Conservation (phyloP, 2,888 invertebrate species). For the Argynnis bischoffii region DNA sequence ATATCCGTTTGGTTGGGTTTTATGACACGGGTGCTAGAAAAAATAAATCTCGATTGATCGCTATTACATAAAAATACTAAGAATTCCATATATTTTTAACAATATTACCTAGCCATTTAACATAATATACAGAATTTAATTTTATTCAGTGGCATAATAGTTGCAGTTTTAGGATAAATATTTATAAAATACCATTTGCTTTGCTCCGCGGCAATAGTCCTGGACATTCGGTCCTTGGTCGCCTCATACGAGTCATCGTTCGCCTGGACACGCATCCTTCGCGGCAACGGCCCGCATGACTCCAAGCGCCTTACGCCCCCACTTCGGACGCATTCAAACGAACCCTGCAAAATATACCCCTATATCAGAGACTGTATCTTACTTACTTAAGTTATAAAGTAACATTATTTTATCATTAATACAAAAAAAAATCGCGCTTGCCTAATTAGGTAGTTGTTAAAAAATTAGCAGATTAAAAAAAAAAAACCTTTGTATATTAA, state of each 20-base stretch:
- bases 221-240: slow-evolving; percentile 95
- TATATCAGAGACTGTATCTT: too few species aligned
- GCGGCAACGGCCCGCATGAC: slow-evolving; percentile 92
- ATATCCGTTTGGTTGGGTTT: slow-evolving; percentile 95
- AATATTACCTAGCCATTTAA: too few species aligned
- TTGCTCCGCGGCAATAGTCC: slow-evolving; percentile 95
- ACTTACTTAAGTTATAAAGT: not conserved
- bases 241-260: slow-evolving; percentile 98
- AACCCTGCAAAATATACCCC: slow-evolving; percentile 85
- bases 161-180: too few species aligned
- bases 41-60: slow-evolving; percentile 14
- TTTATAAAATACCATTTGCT: slow-evolving; percentile 89
- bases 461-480: too few species aligned
- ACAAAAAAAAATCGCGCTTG: not conserved
- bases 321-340: slow-evolving; percentile 93
- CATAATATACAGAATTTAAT: too few species aligned
- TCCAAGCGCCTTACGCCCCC: slow-evolving; percentile 85
- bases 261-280: slow-evolving; percentile 95
- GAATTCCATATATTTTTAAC: not conserved
- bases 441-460: too few species aligned
- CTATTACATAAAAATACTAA: not conserved
- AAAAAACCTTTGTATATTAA: too few species aligned
- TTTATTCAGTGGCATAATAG: too few species aligned
- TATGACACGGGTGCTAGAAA: slow-evolving; percentile 93
- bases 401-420: not conserved